Percentiles rank a stretch among this genome's conserved stretches.
These are phyloP conservation scores for Trinorchestia longiramus DNA, from an alignment of 1,140 invertebrate genomes.

Conservation along the genomic window DNA sequence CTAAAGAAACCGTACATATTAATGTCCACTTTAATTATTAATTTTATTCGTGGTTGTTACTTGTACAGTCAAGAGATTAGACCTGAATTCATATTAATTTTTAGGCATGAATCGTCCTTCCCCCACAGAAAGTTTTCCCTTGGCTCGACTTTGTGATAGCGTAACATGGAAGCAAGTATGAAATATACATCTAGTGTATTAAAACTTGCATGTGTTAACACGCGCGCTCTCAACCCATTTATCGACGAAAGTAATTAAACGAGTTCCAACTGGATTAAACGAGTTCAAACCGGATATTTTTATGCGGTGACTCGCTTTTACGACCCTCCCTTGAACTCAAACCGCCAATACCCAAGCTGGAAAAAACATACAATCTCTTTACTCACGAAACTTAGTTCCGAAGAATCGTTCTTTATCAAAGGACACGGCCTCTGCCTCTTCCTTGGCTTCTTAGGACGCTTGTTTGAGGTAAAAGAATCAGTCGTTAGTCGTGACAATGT, in stretches of 20 bases:
- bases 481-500: constrained; percentile 35
- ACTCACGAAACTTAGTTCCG: neutral
- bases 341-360: neutral
- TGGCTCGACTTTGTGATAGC: no score
- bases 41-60: no score
- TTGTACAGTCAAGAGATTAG: no score
- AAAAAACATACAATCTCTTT: constrained; percentile 4
- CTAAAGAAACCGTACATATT: no score
- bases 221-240: neutral
- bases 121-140: no score
- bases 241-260: neutral
- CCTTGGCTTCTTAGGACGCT: neutral
- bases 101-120: no score
- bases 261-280: neutral
- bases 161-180: no score
- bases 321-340: neutral
- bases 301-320: neutral
- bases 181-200: neutral
- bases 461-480: constrained; percentile 29
- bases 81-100: no score
- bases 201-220: neutral
- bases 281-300: constrained; percentile 17
- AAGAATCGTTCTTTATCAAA: constrained; percentile 46
- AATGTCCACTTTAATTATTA: no score
- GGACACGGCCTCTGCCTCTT: neutral